Percentiles rank a stretch among this genome's conserved stretches.
phyloP scores from a whole-genome alignment of 1,140 invertebrate species.

The Hycleus cichorii region DNA sequence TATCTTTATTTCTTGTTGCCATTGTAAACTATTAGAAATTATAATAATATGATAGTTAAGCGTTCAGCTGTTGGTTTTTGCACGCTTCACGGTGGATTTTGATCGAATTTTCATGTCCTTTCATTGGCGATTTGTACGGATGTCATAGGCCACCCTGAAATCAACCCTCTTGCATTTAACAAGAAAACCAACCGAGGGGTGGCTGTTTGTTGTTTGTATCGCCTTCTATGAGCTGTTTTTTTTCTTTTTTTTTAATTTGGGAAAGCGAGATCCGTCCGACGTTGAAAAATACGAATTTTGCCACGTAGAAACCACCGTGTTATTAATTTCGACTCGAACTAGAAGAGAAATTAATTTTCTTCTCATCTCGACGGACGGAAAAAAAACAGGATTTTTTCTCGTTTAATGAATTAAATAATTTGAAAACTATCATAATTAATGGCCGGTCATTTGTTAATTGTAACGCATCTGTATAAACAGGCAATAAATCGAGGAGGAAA shows the following conservation, averaged over 20 bases:
- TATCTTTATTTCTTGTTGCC: neutral
- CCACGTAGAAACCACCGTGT: too few species aligned
- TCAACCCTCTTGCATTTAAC: neutral
- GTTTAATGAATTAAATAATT: slow-evolving; percentile 5
- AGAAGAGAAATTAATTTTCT: too few species aligned
- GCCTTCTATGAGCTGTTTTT: neutral
- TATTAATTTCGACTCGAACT: too few species aligned
- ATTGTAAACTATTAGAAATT: neutral
- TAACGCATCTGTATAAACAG: slow-evolving; percentile 30
- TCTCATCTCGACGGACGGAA: neutral
- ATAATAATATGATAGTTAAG: neutral
- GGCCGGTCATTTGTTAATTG: slow-evolving; percentile 24
- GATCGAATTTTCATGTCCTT: neutral
- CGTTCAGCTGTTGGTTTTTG: neutral
- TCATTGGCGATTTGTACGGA: neutral
- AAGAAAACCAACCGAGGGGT: neutral
- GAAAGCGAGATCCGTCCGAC: too few species aligned
- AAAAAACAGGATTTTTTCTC: neutral
- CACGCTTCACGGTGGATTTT: neutral
- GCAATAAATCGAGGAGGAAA: slow-evolving; percentile 14
- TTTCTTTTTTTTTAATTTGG: too few species aligned
- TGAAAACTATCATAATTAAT: slow-evolving; percentile 8
- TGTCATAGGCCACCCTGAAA: neutral
- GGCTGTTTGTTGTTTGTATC: neutral
- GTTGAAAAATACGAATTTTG: too few species aligned